phyloP scores from a whole-genome alignment of 2,888 invertebrate genomes.

The Unio pictorum region DNA sequence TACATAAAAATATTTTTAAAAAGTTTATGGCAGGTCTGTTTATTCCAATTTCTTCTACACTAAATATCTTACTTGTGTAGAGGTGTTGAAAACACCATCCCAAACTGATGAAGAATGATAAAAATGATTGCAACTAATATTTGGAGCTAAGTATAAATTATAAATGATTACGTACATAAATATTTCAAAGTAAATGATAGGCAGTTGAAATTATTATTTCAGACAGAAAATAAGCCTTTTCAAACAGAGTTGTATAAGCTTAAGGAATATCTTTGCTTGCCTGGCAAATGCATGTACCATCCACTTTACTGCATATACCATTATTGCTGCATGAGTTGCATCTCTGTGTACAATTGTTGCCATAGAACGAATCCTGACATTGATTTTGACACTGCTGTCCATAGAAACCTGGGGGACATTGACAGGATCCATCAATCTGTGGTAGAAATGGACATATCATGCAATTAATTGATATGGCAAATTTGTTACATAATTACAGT shows the following conservation, averaged over 20 bases:
- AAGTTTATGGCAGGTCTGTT: no score
- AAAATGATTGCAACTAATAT: no score
- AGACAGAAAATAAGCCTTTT: background rate
- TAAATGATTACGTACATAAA: no score
- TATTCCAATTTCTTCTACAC: no score
- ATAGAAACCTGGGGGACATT: constrained; percentile 41
- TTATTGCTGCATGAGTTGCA: constrained; percentile 30
- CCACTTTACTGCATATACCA: constrained; percentile 43
- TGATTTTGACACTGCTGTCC: constrained; percentile 35
- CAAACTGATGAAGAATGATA: no score
- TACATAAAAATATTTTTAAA: no score
- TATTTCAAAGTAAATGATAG: no score
- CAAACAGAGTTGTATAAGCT: background rate
- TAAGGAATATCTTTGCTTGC: constrained; percentile 13
- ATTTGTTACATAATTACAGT: background rate
- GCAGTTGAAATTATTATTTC: no score
- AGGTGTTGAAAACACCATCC: no score
- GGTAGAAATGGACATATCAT: background rate
- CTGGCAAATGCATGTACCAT: constrained; percentile 43
- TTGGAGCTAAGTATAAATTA: no score
- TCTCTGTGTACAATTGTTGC: constrained; percentile 39
- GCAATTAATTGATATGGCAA: background rate
- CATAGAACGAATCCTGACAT: constrained; percentile 49
- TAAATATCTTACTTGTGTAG: no score
- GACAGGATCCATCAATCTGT: constrained; percentile 42